Conservation (phyloP, 2,113 vertebrate genomes). For the Protobothrops flavoviridis region DNA sequence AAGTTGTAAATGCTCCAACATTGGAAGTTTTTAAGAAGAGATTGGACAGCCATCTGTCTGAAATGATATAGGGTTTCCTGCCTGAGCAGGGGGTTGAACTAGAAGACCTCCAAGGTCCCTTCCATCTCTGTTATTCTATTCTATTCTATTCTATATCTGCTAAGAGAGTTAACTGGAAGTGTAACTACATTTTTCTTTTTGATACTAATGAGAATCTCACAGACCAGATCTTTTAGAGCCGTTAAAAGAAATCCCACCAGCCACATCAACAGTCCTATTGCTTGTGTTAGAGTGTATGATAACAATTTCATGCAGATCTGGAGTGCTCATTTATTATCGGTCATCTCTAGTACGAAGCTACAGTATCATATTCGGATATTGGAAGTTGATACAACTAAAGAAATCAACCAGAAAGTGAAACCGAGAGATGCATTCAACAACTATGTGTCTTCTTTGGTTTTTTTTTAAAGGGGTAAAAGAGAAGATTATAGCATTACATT, state of each 20-base stretch:
- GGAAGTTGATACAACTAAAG: not conserved
- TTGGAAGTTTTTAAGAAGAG: no score
- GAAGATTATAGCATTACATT: not conserved
- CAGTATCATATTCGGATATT: not conserved
- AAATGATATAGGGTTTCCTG: no score
- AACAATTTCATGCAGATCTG: not conserved
- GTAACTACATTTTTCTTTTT: not conserved
- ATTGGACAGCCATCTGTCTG: no score
- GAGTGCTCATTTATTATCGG: not conserved
- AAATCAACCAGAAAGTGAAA: not conserved
- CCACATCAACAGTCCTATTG: not conserved
- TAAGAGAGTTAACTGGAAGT: not conserved
- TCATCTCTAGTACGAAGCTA: not conserved
- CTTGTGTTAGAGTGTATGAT: not conserved
- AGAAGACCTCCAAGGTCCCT: no score
- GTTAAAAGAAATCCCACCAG: rapidly evolving
- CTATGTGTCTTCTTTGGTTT: not conserved
- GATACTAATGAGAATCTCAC: not conserved
- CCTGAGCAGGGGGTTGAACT: no score
- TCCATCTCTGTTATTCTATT: no score
- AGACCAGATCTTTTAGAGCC: not conserved
- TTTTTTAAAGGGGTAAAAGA: no score
- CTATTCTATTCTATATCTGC: not conserved
- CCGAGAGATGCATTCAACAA: not conserved
- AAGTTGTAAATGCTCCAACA: no score